These are phyloP conservation scores for Nymphalis urticae DNA, from an alignment of 2,888 invertebrate genomes.

Conservation along the genomic window DNA sequence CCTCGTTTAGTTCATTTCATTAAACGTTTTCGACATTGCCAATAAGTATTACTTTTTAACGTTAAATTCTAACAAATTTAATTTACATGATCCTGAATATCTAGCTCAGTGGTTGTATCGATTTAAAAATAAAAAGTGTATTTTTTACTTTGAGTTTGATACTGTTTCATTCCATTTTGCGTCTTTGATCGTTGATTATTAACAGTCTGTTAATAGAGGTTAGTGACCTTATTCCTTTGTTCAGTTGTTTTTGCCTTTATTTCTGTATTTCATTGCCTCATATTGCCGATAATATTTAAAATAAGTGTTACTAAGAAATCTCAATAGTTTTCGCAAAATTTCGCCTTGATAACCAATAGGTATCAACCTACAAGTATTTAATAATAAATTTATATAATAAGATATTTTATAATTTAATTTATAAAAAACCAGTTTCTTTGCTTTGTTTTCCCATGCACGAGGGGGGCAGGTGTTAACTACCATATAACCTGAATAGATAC, in stretches of 20 bases:
- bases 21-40: constrained; percentile 42
- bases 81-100: not conserved
- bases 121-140: not conserved
- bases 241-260: too few relatives aligned
- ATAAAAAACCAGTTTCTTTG: not conserved
- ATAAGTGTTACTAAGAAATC: too few relatives aligned
- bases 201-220: not conserved
- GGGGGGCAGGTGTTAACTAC: too few relatives aligned
- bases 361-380: too few relatives aligned
- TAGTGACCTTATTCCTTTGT: not conserved
- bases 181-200: not conserved
- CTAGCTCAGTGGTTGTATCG: not conserved
- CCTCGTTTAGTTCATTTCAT: constrained; percentile 56
- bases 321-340: too few relatives aligned
- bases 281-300: not conserved
- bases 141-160: too few relatives aligned
- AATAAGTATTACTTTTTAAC: constrained; percentile 9
- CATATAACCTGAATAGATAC: too few relatives aligned
- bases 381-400: not conserved
- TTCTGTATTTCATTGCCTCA: too few relatives aligned
- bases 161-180: too few relatives aligned
- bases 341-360: too few relatives aligned
- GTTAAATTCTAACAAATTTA: constrained; percentile 3
- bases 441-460: too few relatives aligned
- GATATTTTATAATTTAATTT: not conserved